Evolutionary conservation across 2,888 invertebrate species (phyloP), one percentile per base, ranked within the genome.

Genomic region (Eilema sororculum): DNA sequence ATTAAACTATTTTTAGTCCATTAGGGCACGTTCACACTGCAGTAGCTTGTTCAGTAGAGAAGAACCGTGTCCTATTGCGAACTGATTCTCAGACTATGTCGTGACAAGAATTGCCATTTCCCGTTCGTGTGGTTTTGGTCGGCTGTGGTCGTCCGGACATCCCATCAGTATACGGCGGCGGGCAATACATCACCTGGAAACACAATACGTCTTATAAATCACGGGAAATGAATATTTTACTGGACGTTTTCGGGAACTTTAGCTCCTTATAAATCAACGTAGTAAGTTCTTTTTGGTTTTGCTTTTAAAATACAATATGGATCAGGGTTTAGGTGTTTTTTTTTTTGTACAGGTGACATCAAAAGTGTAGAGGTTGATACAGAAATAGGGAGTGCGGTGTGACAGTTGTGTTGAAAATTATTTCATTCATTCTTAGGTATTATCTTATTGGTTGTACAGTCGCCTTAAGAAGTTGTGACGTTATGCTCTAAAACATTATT

Each of bases 91-190:
- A 94, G 81, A 95, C 95, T 70, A 95, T 93, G 80, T 96, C 95
- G 80, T 96, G 96, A 82, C 96, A 96, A 20, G 96, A 95, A 88
- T 96, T 96, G 20, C 97, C 97, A 86, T 96, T 97, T 82, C 97
- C 97, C 22, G 97, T 96, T 71, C 97, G 93, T 4, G 97, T 97
- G 0, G 97, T 97, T 87, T 96, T 97, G 58, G 97, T 97, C 30
- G 95, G 92, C 73, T 96, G 96, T 2, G 96, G 96, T 13, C 95
- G 87, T 2, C 95, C 90, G 20, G 93, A 92, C 84, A 94, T 91
- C 13, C 89, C 90, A 60, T 93, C 93, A 75, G 91, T 91, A 83
- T 94, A 91, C 0, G 95, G 92, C 0, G 96, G 96, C 1, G 95
- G 96, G 86, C 96, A 96, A 89, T 96, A 96, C 90, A 96, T 96